Base-by-base conservation (phyloP, 2,888 invertebrate species). In the Mesoligia furuncula region DNA sequence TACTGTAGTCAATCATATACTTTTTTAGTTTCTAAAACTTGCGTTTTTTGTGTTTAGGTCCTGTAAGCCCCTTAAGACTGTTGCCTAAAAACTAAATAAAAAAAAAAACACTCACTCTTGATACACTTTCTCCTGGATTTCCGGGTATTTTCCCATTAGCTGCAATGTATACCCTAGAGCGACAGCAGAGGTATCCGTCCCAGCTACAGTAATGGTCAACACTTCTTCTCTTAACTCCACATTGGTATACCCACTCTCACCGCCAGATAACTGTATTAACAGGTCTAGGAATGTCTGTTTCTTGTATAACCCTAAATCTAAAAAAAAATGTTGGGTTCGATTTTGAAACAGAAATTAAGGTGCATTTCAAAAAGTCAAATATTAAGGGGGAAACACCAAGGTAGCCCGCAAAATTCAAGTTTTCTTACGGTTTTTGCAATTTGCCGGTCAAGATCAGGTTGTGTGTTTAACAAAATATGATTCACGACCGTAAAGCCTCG, bases 141-240 rank as follows among this genome's bases (percentile, higher is more conserved):
- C 92, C 36, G 96, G 97, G 81, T 97, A 95, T 77, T 94, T 95
- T 2, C 93, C 96, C 36, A 97, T 85, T 71, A 97, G 90, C 85
- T 94, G 93, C 66, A 97, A 84, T 0, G 96, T 95, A 85, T 94
- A 97, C 0, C 97, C 95, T 15, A 95, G 90, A 4, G 94, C 93
- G 0, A 95, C 94, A 0, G 97, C 96, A 1, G 97, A 95, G 0
- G 97, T 97, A 72, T 97, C 96, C 13, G 97, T 96, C 51, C 97
- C 97, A 36, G 97, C 97, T 24, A 97, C 90, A 74, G 97, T 95
- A 77, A 97, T 93, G 0, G 97, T 97, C 73, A 97, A 92, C 0
- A 97, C 95, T 92, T 97, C 97, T 85, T 97, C 97, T 76, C 97
- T 92, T 5, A 97, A 85, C 84, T 97, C 97, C 57, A 94, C 86